These are phyloP conservation scores for Gouania willdenowi DNA, from an alignment of 2,797 vertebrate species.

Conservation along the genomic window DNA sequence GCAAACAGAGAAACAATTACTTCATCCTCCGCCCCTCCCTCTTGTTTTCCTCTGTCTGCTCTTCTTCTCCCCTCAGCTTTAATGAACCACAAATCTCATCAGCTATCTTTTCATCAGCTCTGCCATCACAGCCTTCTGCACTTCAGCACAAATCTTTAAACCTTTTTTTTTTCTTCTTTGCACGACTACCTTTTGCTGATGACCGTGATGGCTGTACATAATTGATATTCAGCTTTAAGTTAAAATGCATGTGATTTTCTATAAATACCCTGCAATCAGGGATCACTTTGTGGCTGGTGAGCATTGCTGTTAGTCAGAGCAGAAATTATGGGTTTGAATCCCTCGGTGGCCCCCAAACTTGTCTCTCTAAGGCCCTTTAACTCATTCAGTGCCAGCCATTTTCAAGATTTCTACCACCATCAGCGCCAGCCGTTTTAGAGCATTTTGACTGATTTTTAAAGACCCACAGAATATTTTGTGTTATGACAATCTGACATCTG, in stretches of 20 bases:
- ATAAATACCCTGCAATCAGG: not conserved
- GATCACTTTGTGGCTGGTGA: no score
- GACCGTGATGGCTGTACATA: slow-evolving; percentile 4
- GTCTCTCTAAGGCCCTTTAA: no score
- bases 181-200: slow-evolving; percentile 7
- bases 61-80: slow-evolving; percentile 58
- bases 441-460: no score
- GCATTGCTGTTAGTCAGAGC: not conserved
- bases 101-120: slow-evolving; percentile 58
- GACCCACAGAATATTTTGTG: no score
- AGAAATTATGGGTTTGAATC: no score
- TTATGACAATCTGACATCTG: no score
- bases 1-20: slow-evolving; percentile 66
- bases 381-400: no score
- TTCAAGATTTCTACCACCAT: no score
- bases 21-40: slow-evolving; percentile 36
- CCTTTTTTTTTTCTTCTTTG: slow-evolving; percentile 9
- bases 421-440: no score
- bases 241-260: slow-evolving; percentile 3
- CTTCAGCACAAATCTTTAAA: slow-evolving; percentile 25
- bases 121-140: slow-evolving; percentile 36
- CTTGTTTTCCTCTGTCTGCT: slow-evolving; percentile 34
- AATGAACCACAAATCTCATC: slow-evolving; percentile 68
- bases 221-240: slow-evolving; percentile 17
- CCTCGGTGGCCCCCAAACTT: no score